Base-by-base conservation (phyloP, 2,797 vertebrate genomes). In the Numenius phaeopus region DNA sequence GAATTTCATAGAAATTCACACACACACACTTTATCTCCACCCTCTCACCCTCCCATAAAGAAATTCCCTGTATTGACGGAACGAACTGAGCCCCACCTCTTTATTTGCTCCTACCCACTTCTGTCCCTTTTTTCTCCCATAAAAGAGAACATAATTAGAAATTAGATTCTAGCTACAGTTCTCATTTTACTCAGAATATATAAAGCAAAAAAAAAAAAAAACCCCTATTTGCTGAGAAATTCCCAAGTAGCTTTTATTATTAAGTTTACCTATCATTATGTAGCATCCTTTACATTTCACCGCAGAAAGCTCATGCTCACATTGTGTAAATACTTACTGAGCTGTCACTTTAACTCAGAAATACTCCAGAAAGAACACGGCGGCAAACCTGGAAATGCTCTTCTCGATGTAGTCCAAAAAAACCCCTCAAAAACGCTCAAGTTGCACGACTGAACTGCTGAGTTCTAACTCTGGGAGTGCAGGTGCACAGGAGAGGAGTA, bases 241-340 rank as follows among this genome's bases (percentile, higher is more conserved):
- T 91, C 95, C 83, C 82, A 92, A 90, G 93, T 83, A 94, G 94
- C 93, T 96, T 98, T 97, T 95, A 97, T 97, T 95, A 97, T 95
- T 84, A 95, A 52, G 94, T 98, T 97, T 92, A 90, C 88, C 95
- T 91, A 91, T 88, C 92, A 91, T 92, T 84, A 92, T 46, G 87
- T 54, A 95, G 87, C 97, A 96, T 85, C 83, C 32, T 95, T 96
- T 91, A 92, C 30, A 50, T 88, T 83, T 94, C 87, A 73, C 91
- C 96, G 83, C 73, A 85, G 87, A 96, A 96, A 96, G 75, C 88
- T 97, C 93, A 65, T 75, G 92, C 89, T 95, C 71, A 93, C 90
- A 19, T 58, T 94, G 95, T 95, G 91, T 87, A 95, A 98, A 87
- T 46, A 97, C 97, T 97, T 83, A 94, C 97, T 93, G 97, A 97